These are phyloP conservation scores for Rousettus leschenaultii DNA, from an alignment of 2,113 vertebrate genomes.

Conservation along the genomic window DNA sequence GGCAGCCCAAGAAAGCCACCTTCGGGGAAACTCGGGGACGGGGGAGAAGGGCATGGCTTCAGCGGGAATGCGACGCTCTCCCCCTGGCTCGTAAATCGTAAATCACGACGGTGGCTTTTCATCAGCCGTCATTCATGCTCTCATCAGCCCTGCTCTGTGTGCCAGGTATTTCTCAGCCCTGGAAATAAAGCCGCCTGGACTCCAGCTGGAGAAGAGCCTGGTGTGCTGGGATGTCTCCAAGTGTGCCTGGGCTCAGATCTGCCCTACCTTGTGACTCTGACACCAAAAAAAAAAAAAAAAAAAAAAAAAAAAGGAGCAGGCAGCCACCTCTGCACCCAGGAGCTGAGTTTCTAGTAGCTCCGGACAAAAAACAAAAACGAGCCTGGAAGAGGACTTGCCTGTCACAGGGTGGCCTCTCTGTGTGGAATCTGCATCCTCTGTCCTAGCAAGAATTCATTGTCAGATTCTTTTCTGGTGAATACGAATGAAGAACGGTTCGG, in stretches of 20 bases:
- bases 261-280: background rate
- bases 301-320: no score
- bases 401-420: background rate
- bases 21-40: background rate
- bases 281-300: no score
- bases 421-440: background rate
- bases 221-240: rapidly evolving
- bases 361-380: background rate
- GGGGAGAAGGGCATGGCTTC: background rate
- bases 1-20: background rate
- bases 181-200: background rate
- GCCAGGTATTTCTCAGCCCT: background rate
- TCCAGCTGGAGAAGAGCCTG: background rate
- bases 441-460: background rate
- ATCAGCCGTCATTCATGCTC: background rate
- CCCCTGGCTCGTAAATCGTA: background rate
- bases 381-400: background rate
- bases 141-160: background rate
- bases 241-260: background rate
- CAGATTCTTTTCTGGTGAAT: background rate
- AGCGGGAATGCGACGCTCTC: background rate
- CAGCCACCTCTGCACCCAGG: background rate
- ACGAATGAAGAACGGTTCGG: background rate
- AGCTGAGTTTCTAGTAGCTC: background rate
- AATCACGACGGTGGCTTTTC: background rate